A percentile compares a stretch with the other conserved stretches of the same genome.
These are phyloP conservation scores for Acanthornis magna DNA, from an alignment of 2,797 vertebrate species.

Conservation along the genomic window DNA sequence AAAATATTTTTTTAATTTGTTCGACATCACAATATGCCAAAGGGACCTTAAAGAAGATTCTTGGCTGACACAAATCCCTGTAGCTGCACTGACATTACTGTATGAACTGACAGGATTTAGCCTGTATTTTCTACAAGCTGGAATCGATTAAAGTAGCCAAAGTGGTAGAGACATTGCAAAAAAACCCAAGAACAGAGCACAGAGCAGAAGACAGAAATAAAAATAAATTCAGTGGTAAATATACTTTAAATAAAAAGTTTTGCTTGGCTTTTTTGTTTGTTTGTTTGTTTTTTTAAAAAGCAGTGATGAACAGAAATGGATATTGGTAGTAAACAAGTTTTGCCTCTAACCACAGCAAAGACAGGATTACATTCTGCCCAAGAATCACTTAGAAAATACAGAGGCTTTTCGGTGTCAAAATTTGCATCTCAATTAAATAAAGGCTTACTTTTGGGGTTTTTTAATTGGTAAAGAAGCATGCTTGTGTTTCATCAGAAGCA, in stretches of 20 bases:
- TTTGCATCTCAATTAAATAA: neutral
- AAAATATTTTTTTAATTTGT: constrained; percentile 5
- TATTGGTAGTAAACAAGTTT: neutral
- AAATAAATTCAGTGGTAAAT: neutral
- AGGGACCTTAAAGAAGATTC: neutral
- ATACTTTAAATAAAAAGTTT: neutral
- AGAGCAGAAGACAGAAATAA: neutral
- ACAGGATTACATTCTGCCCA: neutral
- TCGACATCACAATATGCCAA: neutral
- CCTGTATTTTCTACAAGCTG: constrained; percentile 30
- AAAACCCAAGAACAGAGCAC: neutral
- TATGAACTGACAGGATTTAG: constrained; percentile 28
- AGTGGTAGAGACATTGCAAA: neutral
- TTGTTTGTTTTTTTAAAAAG: neutral
- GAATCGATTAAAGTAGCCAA: neutral
- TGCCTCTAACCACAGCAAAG: neutral
- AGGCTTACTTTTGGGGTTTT: neutral
- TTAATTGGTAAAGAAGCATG: neutral
- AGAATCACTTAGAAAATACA: neutral
- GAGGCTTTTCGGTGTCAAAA: neutral
- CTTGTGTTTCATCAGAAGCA: neutral
- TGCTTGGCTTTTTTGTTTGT: neutral
- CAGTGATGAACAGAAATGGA: neutral
- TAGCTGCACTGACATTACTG: neutral
- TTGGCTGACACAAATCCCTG: constrained; percentile 30